phyloP scores from a whole-genome alignment of 2,797 vertebrate genomes.

The Ceyx erithaca region DNA sequence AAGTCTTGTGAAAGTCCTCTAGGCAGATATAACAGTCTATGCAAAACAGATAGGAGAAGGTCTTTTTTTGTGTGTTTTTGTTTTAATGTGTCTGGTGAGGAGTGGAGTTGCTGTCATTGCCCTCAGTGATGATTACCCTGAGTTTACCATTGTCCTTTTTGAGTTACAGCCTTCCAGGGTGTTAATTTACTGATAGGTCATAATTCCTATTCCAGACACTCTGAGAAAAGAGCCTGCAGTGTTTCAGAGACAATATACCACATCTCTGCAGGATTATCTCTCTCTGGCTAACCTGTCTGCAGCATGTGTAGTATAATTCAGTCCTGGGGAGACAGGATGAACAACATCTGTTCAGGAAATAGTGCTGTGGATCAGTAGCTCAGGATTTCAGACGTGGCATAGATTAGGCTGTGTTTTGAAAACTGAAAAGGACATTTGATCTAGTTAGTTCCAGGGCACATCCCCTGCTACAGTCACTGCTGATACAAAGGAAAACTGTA shows the following conservation, averaged over 20 bases:
- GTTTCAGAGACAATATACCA: background rate
- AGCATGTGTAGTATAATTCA: conserved; percentile 48
- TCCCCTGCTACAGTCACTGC: conserved; percentile 21
- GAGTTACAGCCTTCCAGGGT: background rate
- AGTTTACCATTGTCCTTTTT: background rate
- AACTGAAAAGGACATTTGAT: conserved; percentile 42
- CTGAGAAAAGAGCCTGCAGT: background rate
- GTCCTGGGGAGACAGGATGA: conserved; percentile 42
- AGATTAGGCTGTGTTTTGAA: conserved; percentile 46
- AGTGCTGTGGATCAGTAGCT: conserved; percentile 34
- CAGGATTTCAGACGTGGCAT: conserved; percentile 45
- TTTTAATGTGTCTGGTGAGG: background rate
- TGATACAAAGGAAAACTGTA: conserved; percentile 54
- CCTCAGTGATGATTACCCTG: background rate
- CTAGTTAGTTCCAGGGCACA: conserved; percentile 16
- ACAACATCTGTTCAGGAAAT: conserved; percentile 62
- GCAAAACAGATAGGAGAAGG: background rate
- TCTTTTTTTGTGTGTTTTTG: background rate
- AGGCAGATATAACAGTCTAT: background rate
- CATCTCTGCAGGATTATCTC: conserved; percentile 6
- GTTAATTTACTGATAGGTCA: background rate
- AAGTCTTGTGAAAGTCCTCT: background rate
- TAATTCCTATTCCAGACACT: background rate
- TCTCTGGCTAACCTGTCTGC: conserved; percentile 59
- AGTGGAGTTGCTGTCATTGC: background rate